A percentile compares a stretch with the other conserved stretches of the same genome.
Evolutionary conservation across 2,113 vertebrate genomes (phyloP).

Genomic region (Caloenas nicobarica): DNA sequence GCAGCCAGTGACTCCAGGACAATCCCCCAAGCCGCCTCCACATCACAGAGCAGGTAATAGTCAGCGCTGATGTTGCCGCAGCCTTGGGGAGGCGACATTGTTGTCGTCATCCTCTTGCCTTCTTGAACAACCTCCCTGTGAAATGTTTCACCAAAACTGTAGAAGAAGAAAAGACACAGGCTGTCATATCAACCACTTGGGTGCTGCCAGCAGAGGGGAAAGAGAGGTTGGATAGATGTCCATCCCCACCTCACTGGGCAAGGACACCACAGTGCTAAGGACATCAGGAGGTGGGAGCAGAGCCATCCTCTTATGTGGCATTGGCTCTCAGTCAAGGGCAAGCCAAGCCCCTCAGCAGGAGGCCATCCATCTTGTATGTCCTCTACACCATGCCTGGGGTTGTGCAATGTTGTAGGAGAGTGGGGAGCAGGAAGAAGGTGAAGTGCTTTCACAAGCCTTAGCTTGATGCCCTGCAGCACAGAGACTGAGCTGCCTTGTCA

Average conservation of each 20-base stretch:
- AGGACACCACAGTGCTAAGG: background rate
- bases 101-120: background rate
- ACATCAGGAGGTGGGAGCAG: background rate
- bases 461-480: background rate
- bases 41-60: slow-evolving; percentile 84
- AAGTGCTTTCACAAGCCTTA: background rate
- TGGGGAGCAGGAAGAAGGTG: background rate
- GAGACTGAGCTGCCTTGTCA: background rate
- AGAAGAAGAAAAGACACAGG: background rate
- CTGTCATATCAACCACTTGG: background rate
- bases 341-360: background rate
- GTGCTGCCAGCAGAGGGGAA: background rate
- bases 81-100: background rate
- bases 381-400: background rate
- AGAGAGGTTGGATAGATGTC: background rate
- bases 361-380: background rate
- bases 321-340: background rate
- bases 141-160: slow-evolving; percentile 16
- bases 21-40: slow-evolving; percentile 80
- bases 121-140: background rate
- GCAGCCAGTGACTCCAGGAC: slow-evolving; percentile 83
- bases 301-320: background rate
- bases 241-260: background rate
- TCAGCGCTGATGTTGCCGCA: slow-evolving; percentile 19
- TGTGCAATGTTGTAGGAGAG: background rate